Conservation (phyloP, 2,113 vertebrate species). For the Leucopsar rothschildi region DNA sequence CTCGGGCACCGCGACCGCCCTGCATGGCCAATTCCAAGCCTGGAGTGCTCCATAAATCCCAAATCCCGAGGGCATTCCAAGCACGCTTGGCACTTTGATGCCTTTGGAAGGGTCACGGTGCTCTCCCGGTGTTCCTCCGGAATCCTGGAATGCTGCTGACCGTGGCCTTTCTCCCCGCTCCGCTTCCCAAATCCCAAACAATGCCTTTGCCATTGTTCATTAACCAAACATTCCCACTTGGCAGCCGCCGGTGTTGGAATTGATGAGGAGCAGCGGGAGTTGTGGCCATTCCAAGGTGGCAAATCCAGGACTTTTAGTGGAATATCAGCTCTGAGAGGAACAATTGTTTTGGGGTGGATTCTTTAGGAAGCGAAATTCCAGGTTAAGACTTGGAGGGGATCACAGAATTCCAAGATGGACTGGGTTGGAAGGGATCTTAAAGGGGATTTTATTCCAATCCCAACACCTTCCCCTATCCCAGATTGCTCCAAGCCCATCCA, state of each 20-base stretch:
- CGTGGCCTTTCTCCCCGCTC: conserved; percentile 1
- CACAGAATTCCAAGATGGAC: background rate
- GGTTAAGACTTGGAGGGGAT: background rate
- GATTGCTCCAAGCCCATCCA: background rate
- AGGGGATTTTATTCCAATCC: background rate
- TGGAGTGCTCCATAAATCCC: background rate
- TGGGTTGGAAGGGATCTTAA: background rate
- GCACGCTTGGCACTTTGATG: background rate
- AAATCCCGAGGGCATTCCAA: background rate
- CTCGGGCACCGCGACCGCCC: background rate
- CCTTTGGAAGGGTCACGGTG: conserved; percentile 17
- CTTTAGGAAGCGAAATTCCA: background rate
- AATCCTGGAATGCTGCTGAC: background rate
- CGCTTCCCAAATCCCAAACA: conserved; percentile 41
- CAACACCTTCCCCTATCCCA: background rate
- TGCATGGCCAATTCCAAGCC: background rate
- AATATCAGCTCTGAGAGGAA: background rate
- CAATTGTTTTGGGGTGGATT: background rate
- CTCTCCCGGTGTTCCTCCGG: background rate
- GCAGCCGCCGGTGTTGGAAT: background rate
- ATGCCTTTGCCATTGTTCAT: conserved; percentile 56
- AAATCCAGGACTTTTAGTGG: background rate
- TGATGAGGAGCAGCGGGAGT: background rate
- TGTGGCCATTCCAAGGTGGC: rapidly evolving
- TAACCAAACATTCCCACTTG: background rate